phyloP scores from a whole-genome alignment of 2,797 vertebrate species.

The Tragelaphus oryx region DNA sequence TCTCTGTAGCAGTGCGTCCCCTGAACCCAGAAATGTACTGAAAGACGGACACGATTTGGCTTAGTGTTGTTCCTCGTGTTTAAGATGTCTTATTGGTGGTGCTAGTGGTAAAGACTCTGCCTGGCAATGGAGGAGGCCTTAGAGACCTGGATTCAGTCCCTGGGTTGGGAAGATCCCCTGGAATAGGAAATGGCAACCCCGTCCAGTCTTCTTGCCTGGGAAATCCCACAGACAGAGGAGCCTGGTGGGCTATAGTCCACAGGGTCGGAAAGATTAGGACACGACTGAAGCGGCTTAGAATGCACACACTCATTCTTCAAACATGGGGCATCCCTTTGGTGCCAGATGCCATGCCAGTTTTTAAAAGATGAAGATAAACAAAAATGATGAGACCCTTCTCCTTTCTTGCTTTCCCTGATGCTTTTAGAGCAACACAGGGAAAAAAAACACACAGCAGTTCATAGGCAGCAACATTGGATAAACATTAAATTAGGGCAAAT shows the following conservation, averaged over 20 bases:
- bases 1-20: rapidly evolving
- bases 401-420: background rate
- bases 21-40: background rate
- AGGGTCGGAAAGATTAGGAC: background rate
- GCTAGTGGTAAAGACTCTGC: background rate
- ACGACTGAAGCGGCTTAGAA: background rate
- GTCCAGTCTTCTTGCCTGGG: background rate
- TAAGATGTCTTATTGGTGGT: background rate
- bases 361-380: background rate
- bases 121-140: background rate
- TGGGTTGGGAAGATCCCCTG: background rate
- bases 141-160: background rate
- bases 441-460: background rate
- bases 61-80: background rate
- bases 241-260: background rate
- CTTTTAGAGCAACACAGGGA: background rate
- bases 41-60: background rate
- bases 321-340: background rate
- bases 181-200: background rate
- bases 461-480: background rate
- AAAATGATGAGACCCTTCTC: background rate
- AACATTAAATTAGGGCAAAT: background rate
- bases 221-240: background rate
- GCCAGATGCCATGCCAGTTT: background rate
- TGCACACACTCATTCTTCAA: background rate